Base-by-base conservation (phyloP, 1,140 invertebrate species). In the Agrilus planipennis region DNA sequence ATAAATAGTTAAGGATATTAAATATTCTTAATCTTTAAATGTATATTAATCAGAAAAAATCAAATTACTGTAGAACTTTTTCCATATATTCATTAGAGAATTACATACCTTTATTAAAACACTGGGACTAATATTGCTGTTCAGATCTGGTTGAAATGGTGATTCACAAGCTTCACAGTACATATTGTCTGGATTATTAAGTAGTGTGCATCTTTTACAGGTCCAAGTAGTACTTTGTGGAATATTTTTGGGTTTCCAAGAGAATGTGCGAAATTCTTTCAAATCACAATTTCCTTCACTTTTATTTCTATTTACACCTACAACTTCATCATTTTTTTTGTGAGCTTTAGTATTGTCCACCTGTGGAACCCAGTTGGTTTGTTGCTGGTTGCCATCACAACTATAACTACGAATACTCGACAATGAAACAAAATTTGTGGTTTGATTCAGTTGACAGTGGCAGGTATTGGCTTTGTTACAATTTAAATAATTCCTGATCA, bases 141-240 rank as follows among this genome's bases (percentile, higher is more conserved):
- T 63, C 12, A 50, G 48, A 51, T 61, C 67, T 6, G 65, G 62
- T 45, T 65, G 68, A 35, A 68, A 63, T 10, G 75, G 75, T 0
- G 74, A 67, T 49, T 78, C 75, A 55, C 77, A 80, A 0, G 82
- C 85, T 5, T 80, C 77, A 55, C 89, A 91, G 0, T 76, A 77
- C 35, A 74, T 68, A 6, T 74, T 72, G 14, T 68, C 64, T 1
- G 70, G 69, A 16, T 75, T 71, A 64, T 91, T 91, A 3, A 89
- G 70, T 29, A 91, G 67, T 1, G 88, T 91, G 59, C 88, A 91
- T 54, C 87, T 87, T 46, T 78, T 77, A 57, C 89, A 91, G 4
- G 82, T 81, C 88, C 89, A 92, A 14, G 75, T 72, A 16, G 70
- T 20, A 67, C 64, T 32, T 63, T 52, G 18, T 58, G 42, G 35